phyloP scores from a whole-genome alignment of 2,113 vertebrate species.

The Polypterus senegalus region DNA sequence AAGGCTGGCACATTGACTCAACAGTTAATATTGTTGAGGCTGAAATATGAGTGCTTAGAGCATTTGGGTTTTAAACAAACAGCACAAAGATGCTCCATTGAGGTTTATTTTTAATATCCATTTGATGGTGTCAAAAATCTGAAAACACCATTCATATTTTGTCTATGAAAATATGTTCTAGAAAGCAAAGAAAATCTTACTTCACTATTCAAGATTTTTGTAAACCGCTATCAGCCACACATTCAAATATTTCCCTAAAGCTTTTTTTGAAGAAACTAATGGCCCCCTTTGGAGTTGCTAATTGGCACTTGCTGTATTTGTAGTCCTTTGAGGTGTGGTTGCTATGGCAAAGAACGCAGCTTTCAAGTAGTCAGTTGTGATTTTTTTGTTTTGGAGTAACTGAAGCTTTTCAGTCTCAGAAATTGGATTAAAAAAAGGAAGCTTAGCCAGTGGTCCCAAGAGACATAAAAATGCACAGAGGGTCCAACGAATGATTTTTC shows the following conservation, averaged over 20 bases:
- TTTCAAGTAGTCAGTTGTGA: slow-evolving; percentile 68
- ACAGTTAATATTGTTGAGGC: too few species aligned
- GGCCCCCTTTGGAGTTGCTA: slow-evolving; percentile 64
- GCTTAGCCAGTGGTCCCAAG: slow-evolving; percentile 40
- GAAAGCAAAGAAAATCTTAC: not conserved
- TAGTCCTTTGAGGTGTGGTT: slow-evolving; percentile 57
- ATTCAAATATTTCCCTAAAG: slow-evolving; percentile 42
- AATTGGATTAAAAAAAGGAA: slow-evolving; percentile 37
- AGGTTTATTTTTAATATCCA: too few species aligned
- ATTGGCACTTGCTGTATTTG: slow-evolving; percentile 65
- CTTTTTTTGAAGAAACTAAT: slow-evolving; percentile 59
- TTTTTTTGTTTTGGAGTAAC: slow-evolving; percentile 38
- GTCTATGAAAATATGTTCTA: too few species aligned
- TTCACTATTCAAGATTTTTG: slow-evolving; percentile 11
- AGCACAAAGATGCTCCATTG: too few species aligned
- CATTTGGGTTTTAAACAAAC: too few species aligned
- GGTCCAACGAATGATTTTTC: slow-evolving; percentile 26
- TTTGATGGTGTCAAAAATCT: too few species aligned
- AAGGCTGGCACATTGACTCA: too few species aligned
- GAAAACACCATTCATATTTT: too few species aligned
- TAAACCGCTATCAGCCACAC: slow-evolving; percentile 46
- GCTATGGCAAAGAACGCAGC: slow-evolving; percentile 52
- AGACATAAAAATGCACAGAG: slow-evolving; percentile 34
- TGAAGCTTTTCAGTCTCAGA: slow-evolving; percentile 43
- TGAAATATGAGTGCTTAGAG: too few species aligned